Conservation (phyloP, 2,888 invertebrate genomes). For the Melanophora roralis region DNA sequence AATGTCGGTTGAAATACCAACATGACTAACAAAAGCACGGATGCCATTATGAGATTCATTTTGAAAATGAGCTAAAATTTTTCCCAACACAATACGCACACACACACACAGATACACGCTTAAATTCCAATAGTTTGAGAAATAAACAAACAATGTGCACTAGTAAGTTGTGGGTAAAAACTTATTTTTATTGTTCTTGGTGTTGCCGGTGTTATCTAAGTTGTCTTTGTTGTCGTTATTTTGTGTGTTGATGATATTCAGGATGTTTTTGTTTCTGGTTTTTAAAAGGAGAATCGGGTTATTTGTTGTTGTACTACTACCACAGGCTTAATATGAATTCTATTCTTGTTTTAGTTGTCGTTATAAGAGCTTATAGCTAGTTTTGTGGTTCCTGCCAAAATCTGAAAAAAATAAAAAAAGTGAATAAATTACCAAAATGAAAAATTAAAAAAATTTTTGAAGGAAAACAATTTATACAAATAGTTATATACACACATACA, state of each 20-base stretch:
- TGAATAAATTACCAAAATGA: constrained; percentile 10
- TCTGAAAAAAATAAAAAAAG: constrained; percentile 36
- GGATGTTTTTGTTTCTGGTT: constrained; percentile 56
- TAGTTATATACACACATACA: constrained; percentile 27
- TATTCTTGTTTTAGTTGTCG: background rate
- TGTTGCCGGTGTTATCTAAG: constrained; percentile 18
- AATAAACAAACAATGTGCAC: too few relatives aligned
- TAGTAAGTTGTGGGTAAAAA: constrained; percentile 52
- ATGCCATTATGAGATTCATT: constrained; percentile 68
- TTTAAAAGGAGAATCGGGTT: constrained; percentile 27
- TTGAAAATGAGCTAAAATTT: constrained; percentile 63
- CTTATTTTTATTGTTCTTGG: background rate
- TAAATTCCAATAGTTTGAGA: too few relatives aligned
- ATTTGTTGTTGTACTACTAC: constrained; percentile 25
- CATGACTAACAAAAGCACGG: constrained; percentile 68
- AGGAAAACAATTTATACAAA: background rate
- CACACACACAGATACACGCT: constrained; percentile 3
- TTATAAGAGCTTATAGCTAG: constrained; percentile 53
- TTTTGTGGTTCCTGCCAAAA: constrained; percentile 59
- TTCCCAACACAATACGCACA: background rate
- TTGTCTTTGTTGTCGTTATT: constrained; percentile 5
- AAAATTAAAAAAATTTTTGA: constrained; percentile 12
- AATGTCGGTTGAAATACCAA: constrained; percentile 69
- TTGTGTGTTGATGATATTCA: constrained; percentile 5
- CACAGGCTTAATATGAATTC: background rate